These are phyloP conservation scores for Metopia argyrocephala DNA, from an alignment of 2,888 invertebrate species.

Conservation along the genomic window DNA sequence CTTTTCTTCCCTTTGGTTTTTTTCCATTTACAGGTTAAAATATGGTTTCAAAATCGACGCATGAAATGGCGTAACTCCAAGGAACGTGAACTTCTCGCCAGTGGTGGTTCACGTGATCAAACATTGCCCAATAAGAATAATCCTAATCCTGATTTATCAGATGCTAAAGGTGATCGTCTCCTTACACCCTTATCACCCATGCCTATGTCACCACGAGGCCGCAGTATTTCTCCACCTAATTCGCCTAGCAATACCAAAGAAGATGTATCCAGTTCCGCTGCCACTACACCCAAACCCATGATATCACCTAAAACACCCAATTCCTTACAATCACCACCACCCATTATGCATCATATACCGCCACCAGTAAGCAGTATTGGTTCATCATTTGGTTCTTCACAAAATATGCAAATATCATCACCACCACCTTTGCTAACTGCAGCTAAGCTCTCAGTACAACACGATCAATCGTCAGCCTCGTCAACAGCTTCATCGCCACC, in stretches of 20 bases:
- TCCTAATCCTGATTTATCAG: constrained; percentile 95
- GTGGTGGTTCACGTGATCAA: constrained; percentile 95
- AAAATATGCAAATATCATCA: constrained; percentile 71
- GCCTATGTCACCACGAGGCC: constrained; percentile 70
- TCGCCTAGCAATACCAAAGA: constrained; percentile 62
- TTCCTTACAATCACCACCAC: constrained; percentile 57
- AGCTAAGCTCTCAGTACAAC: constrained; percentile 68
- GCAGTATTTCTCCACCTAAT: constrained; percentile 68
- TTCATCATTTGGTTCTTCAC: constrained; percentile 64
- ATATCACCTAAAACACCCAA: constrained; percentile 48
- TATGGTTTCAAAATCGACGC: constrained; percentile 96
- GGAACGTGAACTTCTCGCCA: constrained; percentile 94
- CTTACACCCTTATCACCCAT: constrained; percentile 79
- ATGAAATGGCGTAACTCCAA: constrained; percentile 99
- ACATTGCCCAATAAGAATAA: constrained; percentile 98
- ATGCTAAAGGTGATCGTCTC: constrained; percentile 90
- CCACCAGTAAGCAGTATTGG: constrained; percentile 69
- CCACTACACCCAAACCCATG: constrained; percentile 54
- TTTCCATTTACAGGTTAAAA: constrained; percentile 80
- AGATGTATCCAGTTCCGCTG: constrained; percentile 49
- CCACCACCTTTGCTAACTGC: constrained; percentile 73
- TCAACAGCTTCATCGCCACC: constrained; percentile 73
- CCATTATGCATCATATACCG: constrained; percentile 69
- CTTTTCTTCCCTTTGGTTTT: neutral
- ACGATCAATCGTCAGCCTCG: constrained; percentile 72